phyloP scores from a whole-genome alignment of 1,140 invertebrate species.

The Pemphigus obesinymphae region DNA sequence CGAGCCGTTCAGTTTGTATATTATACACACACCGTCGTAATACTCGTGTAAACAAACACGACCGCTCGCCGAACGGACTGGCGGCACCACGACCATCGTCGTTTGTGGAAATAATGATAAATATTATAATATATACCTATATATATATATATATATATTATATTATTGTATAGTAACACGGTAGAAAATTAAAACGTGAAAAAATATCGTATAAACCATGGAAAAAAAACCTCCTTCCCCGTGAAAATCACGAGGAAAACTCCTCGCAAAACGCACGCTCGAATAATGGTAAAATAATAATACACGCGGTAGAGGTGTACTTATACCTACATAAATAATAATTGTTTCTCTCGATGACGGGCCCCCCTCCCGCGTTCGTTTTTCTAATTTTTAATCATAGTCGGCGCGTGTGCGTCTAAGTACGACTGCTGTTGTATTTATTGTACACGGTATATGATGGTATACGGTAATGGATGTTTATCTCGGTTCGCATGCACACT shows the following conservation, averaged over 20 bases:
- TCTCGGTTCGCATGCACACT: no score
- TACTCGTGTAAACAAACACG: conserved; percentile 8
- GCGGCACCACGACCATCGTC: neutral
- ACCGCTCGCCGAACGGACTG: neutral
- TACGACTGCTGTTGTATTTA: neutral
- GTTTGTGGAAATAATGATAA: neutral
- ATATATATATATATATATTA: no score
- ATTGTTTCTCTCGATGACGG: neutral
- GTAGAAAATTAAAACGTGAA: neutral
- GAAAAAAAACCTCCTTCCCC: neutral
- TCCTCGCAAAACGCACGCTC: neutral
- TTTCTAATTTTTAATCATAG: neutral
- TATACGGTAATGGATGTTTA: no score
- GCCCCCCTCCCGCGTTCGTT: neutral
- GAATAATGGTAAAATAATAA: neutral
- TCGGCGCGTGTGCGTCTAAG: neutral
- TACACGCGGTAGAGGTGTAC: neutral
- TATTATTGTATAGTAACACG: no score
- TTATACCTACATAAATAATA: neutral
- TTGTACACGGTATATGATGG: no score
- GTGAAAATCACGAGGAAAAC: neutral
- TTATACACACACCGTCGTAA: neutral
- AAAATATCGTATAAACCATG: neutral
- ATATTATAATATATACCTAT: neutral
- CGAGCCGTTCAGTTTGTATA: conserved; percentile 33